phyloP scores from a whole-genome alignment of 2,797 vertebrate genomes.

The Myotis vivesi region DNA sequence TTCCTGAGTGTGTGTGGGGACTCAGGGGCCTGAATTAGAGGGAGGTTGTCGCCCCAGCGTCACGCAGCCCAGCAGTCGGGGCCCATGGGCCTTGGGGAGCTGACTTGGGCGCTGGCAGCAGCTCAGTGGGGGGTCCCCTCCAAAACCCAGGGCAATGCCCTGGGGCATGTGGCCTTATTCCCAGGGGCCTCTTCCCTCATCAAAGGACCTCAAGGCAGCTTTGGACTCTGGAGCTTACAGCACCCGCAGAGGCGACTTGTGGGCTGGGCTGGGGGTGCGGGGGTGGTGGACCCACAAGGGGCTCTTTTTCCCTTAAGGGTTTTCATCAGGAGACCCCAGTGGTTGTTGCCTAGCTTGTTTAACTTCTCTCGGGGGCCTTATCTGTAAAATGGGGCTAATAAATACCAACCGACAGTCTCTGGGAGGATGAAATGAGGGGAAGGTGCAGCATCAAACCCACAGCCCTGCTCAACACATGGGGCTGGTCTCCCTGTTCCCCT shows the following conservation, averaged over 20 bases:
- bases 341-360: not conserved
- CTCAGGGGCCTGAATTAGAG: conserved; percentile 46
- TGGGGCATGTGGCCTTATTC: not conserved
- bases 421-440: not conserved
- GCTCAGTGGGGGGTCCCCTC: not conserved
- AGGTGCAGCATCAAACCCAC: not conserved
- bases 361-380: not conserved
- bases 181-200: conserved; percentile 5
- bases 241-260: not conserved
- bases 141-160: not conserved
- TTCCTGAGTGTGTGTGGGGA: conserved; percentile 11
- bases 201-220: not conserved
- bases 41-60: not conserved
- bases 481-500: not conserved
- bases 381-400: not conserved
- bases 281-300: not conserved
- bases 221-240: not conserved
- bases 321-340: not conserved
- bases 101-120: not conserved
- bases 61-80: not conserved
- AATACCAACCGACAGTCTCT: not conserved
- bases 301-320: not conserved
- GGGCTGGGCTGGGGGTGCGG: too few species aligned
- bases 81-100: not conserved
- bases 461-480: rapidly evolving